Conservation (phyloP, 2,113 vertebrate genomes). For the Lepidothrix coronata region DNA sequence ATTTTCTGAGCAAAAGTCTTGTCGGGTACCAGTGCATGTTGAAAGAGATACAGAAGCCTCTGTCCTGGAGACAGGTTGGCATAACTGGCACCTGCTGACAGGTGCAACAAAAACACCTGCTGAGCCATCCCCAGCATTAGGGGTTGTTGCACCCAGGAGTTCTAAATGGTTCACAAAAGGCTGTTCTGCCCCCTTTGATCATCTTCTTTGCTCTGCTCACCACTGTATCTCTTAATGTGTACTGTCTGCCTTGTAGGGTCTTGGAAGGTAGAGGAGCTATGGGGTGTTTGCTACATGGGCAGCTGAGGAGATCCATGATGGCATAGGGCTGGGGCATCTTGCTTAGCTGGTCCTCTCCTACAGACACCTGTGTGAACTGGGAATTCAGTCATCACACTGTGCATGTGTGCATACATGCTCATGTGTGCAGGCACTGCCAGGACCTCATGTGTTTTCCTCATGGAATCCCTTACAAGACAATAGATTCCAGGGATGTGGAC, state of each 20-base stretch:
- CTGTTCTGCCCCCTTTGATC: not conserved
- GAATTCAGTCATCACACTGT: not conserved
- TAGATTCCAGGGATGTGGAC: not conserved
- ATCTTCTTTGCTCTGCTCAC: not conserved
- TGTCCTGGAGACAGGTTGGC: not conserved
- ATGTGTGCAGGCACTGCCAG: fast-evolving
- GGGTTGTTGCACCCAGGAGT: not conserved
- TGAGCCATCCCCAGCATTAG: not conserved
- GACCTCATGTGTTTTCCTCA: not conserved
- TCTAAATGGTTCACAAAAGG: not conserved
- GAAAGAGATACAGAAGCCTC: not conserved
- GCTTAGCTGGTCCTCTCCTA: not conserved
- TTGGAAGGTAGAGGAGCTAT: not conserved
- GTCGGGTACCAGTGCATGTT: not conserved
- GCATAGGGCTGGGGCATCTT: not conserved
- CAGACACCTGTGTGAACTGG: not conserved
- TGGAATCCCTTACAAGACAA: not conserved
- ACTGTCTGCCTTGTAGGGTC: not conserved
- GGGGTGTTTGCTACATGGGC: not conserved
- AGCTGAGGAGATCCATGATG: not conserved
- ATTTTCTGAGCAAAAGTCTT: not conserved
- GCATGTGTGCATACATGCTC: fast-evolving
- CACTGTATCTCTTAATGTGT: fast-evolving
- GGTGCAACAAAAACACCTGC: not conserved
- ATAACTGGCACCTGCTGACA: not conserved